Evolutionary conservation across 2,797 vertebrate genomes (phyloP).

Genomic region (Epinephelus awoara): DNA sequence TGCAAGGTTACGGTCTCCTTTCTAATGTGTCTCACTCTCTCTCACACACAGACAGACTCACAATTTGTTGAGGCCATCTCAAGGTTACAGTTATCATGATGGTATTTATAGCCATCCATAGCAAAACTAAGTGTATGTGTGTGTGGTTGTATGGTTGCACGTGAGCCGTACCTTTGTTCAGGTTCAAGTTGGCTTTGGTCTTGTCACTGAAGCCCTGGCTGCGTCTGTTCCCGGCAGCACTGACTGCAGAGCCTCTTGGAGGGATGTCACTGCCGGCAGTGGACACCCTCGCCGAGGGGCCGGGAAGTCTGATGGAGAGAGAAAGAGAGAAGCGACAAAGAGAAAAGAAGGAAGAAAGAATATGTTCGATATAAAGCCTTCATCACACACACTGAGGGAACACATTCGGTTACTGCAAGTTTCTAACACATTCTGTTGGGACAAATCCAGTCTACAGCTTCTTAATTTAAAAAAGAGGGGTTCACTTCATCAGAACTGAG

Average conservation of each 20-base stretch:
- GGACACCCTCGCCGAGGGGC: conserved; percentile 91
- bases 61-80: neutral
- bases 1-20: neutral
- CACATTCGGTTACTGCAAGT: neutral
- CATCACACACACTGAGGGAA: neutral
- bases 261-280: conserved; percentile 93
- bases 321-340: conserved; percentile 12
- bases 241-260: conserved; percentile 84
- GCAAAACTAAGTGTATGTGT: neutral
- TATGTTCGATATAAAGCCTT: neutral
- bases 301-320: conserved; percentile 90
- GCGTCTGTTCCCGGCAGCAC: conserved; percentile 91
- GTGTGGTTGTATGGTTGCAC: neutral
- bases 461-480: conserved; percentile 1
- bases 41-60: neutral
- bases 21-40: neutral
- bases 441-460: conserved; percentile 1
- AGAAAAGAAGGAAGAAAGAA: neutral
- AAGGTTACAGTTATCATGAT: neutral
- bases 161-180: conserved; percentile 89
- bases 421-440: conserved; percentile 1
- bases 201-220: conserved; percentile 98
- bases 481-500: neutral
- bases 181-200: conserved; percentile 89
- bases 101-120: neutral